These are phyloP conservation scores for Rapana venosa DNA, from an alignment of 2,888 invertebrate species.

Conservation along the genomic window DNA sequence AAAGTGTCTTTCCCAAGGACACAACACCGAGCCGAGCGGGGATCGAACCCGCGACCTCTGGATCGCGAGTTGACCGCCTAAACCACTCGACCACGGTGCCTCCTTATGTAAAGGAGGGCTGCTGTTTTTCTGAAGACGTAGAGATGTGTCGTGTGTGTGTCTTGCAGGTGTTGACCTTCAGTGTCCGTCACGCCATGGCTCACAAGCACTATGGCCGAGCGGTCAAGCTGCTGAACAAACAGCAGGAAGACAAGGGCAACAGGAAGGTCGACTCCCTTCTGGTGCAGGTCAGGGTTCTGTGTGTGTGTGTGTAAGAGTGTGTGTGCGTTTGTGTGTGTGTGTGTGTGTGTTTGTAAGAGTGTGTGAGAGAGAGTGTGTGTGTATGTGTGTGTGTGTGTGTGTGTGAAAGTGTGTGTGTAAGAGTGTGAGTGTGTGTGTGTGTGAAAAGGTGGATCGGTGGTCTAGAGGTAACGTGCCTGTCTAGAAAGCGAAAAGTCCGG, in stretches of 20 bases:
- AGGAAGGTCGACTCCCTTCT: constrained; percentile 75
- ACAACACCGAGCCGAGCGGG: too few relatives aligned
- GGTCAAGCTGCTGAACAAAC: constrained; percentile 86
- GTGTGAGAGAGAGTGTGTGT: neutral
- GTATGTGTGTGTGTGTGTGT: neutral
- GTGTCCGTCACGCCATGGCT: constrained; percentile 85
- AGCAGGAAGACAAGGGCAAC: constrained; percentile 87
- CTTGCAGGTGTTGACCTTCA: constrained; percentile 81
- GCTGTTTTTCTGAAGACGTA: too few relatives aligned
- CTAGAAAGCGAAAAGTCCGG: too few relatives aligned
- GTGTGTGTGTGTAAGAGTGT: neutral
- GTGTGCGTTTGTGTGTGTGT: neutral
- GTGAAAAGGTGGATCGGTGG: neutral
- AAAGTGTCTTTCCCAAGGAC: too few relatives aligned
- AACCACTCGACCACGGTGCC: too few relatives aligned
- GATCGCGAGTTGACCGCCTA: too few relatives aligned
- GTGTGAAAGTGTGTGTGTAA: neutral
- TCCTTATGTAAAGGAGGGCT: too few relatives aligned
- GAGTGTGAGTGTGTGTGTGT: neutral
- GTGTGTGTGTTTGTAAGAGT: neutral
- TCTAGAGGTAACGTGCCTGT: too few relatives aligned
- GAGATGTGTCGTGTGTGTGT: too few relatives aligned
- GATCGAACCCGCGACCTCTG: too few relatives aligned
- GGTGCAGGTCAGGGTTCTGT: constrained; percentile 55
- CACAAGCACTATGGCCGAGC: constrained; percentile 90